Conservation (phyloP, 2,113 vertebrate genomes). For the Pluvialis apricaria region DNA sequence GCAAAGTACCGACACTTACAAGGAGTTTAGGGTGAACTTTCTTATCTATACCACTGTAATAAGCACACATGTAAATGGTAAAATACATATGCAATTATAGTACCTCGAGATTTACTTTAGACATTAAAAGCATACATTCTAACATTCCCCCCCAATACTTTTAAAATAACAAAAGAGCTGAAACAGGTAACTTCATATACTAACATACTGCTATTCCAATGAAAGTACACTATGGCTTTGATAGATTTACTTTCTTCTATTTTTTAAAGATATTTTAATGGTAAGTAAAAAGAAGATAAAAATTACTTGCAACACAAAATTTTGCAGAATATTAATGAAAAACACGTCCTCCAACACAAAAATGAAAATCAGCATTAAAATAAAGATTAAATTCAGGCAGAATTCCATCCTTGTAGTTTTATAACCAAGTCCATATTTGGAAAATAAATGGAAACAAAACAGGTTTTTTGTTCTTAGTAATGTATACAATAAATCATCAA, state of each 20-base stretch:
- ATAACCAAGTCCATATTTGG: neutral
- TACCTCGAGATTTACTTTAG: neutral
- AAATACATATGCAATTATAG: neutral
- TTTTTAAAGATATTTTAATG: neutral
- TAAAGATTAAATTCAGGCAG: neutral
- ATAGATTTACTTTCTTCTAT: neutral
- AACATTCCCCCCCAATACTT: neutral
- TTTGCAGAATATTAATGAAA: neutral
- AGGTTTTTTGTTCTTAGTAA: neutral
- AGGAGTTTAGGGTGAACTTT: neutral
- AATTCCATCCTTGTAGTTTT: neutral
- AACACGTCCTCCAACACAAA: neutral
- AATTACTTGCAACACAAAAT: neutral
- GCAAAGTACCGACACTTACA: neutral
- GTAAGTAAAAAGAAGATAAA: neutral
- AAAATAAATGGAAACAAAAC: neutral
- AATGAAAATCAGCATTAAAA: neutral
- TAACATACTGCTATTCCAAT: neutral
- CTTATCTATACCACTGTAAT: neutral
- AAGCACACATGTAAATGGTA: neutral
- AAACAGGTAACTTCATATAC: neutral
- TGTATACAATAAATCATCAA: neutral
- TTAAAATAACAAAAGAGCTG: neutral
- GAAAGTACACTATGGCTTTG: neutral
- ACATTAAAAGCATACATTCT: neutral